Conservation (phyloP, 1,140 invertebrate species). For the Drosophila baimaii region DNA sequence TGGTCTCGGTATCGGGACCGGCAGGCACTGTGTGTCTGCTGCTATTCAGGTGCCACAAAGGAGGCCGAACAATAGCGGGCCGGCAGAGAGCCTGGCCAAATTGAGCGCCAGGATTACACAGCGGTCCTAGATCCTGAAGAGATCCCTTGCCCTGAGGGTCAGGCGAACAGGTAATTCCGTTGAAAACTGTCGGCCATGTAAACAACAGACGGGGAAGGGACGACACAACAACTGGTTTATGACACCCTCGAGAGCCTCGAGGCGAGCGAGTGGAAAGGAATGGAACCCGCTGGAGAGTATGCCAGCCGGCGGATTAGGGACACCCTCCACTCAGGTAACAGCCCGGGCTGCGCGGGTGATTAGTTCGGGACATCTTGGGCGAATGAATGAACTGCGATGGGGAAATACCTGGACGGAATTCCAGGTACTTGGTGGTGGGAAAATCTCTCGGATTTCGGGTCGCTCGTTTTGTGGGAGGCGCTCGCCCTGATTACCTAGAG, state of each 20-base stretch:
- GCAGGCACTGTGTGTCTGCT: constrained; percentile 8
- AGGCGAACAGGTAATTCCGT: constrained; percentile 47
- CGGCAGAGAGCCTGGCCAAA: constrained; percentile 56
- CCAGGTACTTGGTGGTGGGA: constrained; percentile 54
- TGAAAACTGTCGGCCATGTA: constrained; percentile 41
- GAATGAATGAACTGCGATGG: constrained; percentile 70
- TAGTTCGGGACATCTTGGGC: constrained; percentile 52
- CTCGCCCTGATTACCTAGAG: constrained; percentile 61
- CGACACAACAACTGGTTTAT: constrained; percentile 78
- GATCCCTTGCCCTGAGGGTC: constrained; percentile 56
- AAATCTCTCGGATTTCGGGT: constrained; percentile 28
- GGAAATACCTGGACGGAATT: constrained; percentile 64
- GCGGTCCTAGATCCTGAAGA: constrained; percentile 14
- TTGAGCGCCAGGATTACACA: constrained; percentile 73
- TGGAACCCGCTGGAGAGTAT: constrained; percentile 14
- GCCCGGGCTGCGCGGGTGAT: constrained; percentile 39
- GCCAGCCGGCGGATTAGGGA: constrained; percentile 70
- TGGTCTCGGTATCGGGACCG: constrained; percentile 34
- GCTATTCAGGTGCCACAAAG: constrained; percentile 71
- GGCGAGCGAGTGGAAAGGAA: constrained; percentile 22
- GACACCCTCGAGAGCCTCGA: constrained; percentile 47
- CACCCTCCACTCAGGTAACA: constrained; percentile 23
- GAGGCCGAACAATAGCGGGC: constrained; percentile 53
- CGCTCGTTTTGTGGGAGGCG: constrained; percentile 18
- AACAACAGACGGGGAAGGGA: constrained; percentile 54